phyloP scores from a whole-genome alignment of 2,888 invertebrate genomes.

The Drosophila ustulata region DNA sequence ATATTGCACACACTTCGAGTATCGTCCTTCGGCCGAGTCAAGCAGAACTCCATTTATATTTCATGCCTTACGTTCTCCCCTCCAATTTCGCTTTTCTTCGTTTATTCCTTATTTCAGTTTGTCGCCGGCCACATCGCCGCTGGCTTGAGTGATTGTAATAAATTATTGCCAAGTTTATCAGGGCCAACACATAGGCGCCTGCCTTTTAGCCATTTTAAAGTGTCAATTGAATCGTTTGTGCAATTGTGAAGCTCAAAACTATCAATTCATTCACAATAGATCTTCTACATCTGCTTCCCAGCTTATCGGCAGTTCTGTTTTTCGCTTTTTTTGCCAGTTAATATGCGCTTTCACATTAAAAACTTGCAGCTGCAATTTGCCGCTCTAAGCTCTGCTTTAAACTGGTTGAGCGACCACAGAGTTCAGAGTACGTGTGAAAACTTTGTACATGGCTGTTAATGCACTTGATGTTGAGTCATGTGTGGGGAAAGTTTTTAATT shows the following conservation, averaged over 20 bases:
- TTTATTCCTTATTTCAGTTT: slow-evolving; percentile 3
- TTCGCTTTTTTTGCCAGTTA: background rate
- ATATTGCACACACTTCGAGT: slow-evolving; percentile 59
- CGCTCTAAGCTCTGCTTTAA: background rate
- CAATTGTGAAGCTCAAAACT: background rate
- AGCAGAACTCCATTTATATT: slow-evolving; percentile 57
- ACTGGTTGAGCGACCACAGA: background rate
- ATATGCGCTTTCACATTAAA: background rate
- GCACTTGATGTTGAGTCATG: background rate
- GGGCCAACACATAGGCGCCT: slow-evolving; percentile 21
- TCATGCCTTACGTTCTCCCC: slow-evolving; percentile 38
- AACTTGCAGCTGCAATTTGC: background rate
- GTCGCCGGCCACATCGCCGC: slow-evolving; percentile 46
- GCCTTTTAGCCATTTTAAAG: slow-evolving; percentile 32
- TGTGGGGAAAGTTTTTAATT: too few relatives aligned
- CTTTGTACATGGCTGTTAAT: background rate
- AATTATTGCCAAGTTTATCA: slow-evolving; percentile 68
- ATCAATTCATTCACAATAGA: background rate
- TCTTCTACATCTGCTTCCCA: background rate
- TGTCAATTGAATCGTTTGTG: slow-evolving; percentile 35
- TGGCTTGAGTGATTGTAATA: slow-evolving; percentile 76
- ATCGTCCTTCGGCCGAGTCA: slow-evolving; percentile 25
- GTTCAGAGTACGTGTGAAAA: background rate
- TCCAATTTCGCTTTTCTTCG: slow-evolving; percentile 6
- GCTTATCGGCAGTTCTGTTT: background rate